phyloP scores from a whole-genome alignment of 2,797 vertebrate genomes.

The Urosaurus nigricauda region DNA sequence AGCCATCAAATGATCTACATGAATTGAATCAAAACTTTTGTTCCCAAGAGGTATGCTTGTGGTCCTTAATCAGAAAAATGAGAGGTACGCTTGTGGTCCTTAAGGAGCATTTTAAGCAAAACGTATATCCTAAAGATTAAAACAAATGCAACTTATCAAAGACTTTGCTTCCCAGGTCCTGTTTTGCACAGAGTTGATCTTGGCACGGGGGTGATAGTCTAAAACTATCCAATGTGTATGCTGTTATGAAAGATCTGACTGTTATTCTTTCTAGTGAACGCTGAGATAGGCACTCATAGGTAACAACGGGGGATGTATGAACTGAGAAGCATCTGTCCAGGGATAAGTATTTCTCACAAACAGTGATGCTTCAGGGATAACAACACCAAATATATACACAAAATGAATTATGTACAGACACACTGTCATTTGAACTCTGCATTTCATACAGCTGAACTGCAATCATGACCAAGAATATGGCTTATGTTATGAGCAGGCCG shows the following conservation, averaged over 20 bases:
- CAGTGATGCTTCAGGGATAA: constrained; percentile 52
- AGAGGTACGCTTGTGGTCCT: background rate
- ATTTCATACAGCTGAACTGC: constrained; percentile 93
- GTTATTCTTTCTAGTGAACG: constrained; percentile 64
- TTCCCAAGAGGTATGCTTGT: background rate
- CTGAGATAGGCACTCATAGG: constrained; percentile 73
- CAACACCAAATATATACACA: constrained; percentile 4
- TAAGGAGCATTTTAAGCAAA: constrained; percentile 26
- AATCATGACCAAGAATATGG: constrained; percentile 98
- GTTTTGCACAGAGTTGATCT: background rate
- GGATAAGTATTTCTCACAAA: constrained; percentile 59
- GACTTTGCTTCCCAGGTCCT: constrained; percentile 26
- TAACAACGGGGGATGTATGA: constrained; percentile 50
- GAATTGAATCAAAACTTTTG: constrained; percentile 5
- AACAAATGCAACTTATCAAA: background rate
- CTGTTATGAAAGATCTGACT: constrained; percentile 70
- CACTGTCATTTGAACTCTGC: no score
- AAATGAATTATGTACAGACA: constrained; percentile 29
- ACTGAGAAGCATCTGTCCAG: constrained; percentile 56
- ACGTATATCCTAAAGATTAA: background rate
- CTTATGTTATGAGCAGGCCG: constrained; percentile 99
- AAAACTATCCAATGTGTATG: constrained; percentile 40
- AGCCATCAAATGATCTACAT: constrained; percentile 19
- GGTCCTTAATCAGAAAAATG: constrained; percentile 11
- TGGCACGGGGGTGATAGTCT: constrained; percentile 24